Base-by-base conservation (phyloP, 2,113 vertebrate genomes). In the Progne subis region DNA sequence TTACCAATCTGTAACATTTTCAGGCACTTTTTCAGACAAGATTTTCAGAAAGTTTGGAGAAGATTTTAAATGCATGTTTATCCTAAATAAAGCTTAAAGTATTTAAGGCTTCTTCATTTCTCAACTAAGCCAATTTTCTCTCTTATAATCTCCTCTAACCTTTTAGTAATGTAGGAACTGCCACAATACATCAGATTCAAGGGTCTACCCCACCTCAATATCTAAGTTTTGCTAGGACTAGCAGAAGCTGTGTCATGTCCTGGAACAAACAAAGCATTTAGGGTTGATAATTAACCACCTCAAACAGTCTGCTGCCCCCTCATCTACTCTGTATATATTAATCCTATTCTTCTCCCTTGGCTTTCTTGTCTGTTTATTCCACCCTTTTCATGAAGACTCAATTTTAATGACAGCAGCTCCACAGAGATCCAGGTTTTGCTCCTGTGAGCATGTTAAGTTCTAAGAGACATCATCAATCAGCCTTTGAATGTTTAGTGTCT, bases 381-480 rank as follows among this genome's bases (percentile, higher is more conserved):
- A 69, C 18, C 11, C 13, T n/a, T 81, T 82, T 81, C 25, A 21
- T 56, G 82, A 90, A 93, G 37, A 24, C 57, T 71, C 76, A 52
- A 39, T 84, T 83, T 94, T 94, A 86, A 55, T 59, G 41, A 52
- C 56, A 90, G 55, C 41, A 67, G 55, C 65, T 93, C 81, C 94
- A 82, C 32, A 75, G 65, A 90, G 82, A 70, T 70, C 19, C 65
- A 47, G 14, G 20, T 34, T 95, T 81, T 95, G 80, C 82, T 92
- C 75, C 92, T 39, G 16, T 41, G 75, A 65, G 25, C 2, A 0
- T 34, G 43, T 82, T 91, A 84, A 86, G 68, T 85, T 83, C 83
- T 89, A 75, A 89, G 44, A 93, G 75, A 80, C 39, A 59, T 46
- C 75, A 82, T 94, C 94, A 79, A 91, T 91, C 94, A 88, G 47